phyloP scores from a whole-genome alignment of 2,113 vertebrate genomes.

The Pomatorhinus ruficollis region DNA sequence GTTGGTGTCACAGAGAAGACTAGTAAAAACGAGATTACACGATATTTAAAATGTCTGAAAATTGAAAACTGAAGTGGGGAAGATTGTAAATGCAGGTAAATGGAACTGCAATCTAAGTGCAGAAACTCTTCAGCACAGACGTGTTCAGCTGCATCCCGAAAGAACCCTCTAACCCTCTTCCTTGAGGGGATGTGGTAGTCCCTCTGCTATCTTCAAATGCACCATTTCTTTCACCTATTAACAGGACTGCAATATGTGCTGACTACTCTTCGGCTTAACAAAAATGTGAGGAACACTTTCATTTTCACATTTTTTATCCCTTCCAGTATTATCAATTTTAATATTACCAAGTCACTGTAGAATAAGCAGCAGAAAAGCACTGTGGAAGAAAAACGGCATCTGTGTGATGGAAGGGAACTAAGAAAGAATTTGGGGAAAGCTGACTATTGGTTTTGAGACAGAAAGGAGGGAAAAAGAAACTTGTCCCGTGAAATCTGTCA shows the following conservation, averaged over 20 bases:
- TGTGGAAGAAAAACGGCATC: neutral
- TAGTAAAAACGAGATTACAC: neutral
- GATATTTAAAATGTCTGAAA: neutral
- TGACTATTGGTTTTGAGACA: neutral
- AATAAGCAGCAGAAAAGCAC: accelerated
- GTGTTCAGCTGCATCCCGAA: accelerated
- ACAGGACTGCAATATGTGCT: neutral
- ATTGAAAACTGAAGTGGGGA: neutral
- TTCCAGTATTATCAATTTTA: neutral
- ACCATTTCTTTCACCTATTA: neutral
- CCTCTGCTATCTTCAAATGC: neutral
- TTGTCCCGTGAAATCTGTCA: neutral
- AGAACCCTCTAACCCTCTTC: accelerated
- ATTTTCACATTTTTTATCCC: neutral
- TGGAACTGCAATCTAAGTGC: neutral
- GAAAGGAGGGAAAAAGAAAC: accelerated
- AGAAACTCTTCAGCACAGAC: neutral
- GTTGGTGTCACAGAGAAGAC: neutral
- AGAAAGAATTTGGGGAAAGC: neutral
- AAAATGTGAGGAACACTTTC: neutral
- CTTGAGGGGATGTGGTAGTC: accelerated
- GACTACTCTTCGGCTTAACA: neutral
- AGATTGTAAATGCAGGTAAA: neutral
- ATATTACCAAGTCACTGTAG: neutral
- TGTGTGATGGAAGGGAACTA: neutral